A percentile compares a stretch with the other conserved stretches of the same genome.
These are phyloP conservation scores for Laticauda laticaudata DNA, from an alignment of 2,113 vertebrate genomes.

Conservation along the genomic window DNA sequence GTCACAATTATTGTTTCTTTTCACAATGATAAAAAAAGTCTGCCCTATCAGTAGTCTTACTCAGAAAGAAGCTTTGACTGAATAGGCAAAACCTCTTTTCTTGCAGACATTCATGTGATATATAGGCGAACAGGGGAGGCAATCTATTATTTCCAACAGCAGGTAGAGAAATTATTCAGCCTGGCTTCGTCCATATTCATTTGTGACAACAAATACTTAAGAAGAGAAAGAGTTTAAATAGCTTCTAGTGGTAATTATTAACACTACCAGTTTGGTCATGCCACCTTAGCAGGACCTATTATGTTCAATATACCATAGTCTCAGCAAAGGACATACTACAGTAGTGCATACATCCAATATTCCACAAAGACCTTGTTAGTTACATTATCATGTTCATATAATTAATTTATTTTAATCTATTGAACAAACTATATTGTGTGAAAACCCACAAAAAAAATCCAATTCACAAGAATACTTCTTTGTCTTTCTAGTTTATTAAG, in stretches of 20 bases:
- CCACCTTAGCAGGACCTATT: background rate
- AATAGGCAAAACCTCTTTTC: background rate
- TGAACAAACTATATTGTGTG: background rate
- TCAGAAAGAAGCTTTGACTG: background rate
- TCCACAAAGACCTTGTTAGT: background rate
- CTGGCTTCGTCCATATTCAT: background rate
- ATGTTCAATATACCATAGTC: background rate
- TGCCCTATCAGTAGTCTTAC: background rate
- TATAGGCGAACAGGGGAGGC: background rate
- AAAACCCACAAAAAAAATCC: background rate
- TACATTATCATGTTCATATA: background rate
- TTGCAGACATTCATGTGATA: background rate
- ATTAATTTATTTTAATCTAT: background rate
- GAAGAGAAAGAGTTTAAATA: background rate
- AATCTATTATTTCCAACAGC: background rate
- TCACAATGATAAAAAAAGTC: background rate
- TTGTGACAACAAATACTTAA: background rate
- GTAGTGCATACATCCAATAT: background rate
- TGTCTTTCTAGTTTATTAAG: background rate
- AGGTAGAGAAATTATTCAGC: background rate
- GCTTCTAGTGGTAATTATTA: background rate
- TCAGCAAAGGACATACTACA: background rate
- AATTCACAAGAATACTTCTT: background rate
- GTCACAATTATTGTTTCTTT: background rate
- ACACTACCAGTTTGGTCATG: background rate